phyloP scores from a whole-genome alignment of 2,888 invertebrate species.

The Amorpha juglandis region DNA sequence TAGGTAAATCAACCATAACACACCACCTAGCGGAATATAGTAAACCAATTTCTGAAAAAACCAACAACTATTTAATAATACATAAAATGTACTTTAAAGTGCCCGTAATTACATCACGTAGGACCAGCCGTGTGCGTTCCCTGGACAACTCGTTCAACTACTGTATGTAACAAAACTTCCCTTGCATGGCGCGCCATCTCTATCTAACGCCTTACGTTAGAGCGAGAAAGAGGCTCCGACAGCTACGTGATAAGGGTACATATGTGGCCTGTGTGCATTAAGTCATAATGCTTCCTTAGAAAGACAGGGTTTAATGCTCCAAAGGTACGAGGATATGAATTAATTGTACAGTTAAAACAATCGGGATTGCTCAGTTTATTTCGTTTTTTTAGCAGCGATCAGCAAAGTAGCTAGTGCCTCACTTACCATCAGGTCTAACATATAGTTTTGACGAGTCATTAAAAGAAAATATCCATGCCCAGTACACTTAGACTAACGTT shows the following conservation, averaged over 20 bases:
- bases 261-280: constrained; percentile 34
- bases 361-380: background rate
- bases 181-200: constrained; percentile 31
- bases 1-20: no score
- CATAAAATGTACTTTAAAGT: background rate
- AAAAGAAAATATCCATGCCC: no score
- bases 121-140: background rate
- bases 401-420: background rate
- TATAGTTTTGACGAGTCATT: no score
- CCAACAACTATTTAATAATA: background rate
- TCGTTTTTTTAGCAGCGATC: background rate
- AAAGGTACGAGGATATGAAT: constrained; percentile 1
- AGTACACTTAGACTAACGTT: no score
- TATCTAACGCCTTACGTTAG: constrained; percentile 27
- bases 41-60: no score
- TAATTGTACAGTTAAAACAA: constrained; percentile 5
- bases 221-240: constrained; percentile 32
- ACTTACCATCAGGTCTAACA: background rate
- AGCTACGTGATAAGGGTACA: constrained; percentile 37
- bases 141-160: constrained; percentile 25
- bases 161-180: constrained; percentile 41
- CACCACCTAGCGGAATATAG: no score
- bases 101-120: constrained; percentile 21
- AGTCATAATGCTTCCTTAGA: constrained; percentile 36
- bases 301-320: constrained; percentile 23